phyloP scores from a whole-genome alignment of 2,888 invertebrate species.

The Ligdia adustata region DNA sequence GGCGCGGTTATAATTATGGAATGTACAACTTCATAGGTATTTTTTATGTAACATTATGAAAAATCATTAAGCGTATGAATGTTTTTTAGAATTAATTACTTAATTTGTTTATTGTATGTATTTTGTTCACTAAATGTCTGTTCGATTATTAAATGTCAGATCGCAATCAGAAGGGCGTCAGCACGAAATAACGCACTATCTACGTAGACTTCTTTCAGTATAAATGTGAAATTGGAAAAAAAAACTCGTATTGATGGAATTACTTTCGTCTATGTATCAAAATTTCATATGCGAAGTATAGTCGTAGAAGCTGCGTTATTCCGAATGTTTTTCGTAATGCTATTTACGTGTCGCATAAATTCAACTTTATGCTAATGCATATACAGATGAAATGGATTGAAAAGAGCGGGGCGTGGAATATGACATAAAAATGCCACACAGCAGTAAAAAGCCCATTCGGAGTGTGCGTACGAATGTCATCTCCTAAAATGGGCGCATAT shows the following conservation, averaged over 20 bases:
- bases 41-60: conserved; percentile 59
- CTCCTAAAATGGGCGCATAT: conserved; percentile 38
- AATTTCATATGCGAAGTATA: conserved; percentile 34
- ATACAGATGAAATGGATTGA: conserved; percentile 17
- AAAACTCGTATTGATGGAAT: too few relatives aligned
- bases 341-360: conserved; percentile 2
- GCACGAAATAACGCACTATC: too few relatives aligned
- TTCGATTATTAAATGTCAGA: too few relatives aligned
- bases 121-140: too few relatives aligned
- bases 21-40: conserved; percentile 58
- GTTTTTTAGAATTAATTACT: conserved; percentile 12
- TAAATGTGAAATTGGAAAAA: too few relatives aligned
- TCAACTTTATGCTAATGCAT: conserved; percentile 16
- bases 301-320: conserved; percentile 29
- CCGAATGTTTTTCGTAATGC: conserved; percentile 23
- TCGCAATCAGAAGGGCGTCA: too few relatives aligned
- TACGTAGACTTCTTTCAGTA: too few relatives aligned
- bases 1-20: conserved; percentile 50
- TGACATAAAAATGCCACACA: conserved; percentile 36
- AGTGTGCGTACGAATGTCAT: conserved; percentile 23
- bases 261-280: conserved; percentile 39
- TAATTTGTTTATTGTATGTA: too few relatives aligned
- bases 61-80: conserved; percentile 38
- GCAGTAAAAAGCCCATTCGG: conserved; percentile 45
- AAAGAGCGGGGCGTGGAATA: conserved; percentile 13